Percentiles rank a stretch among this genome's conserved stretches.
Conservation (phyloP, 2,797 vertebrate species). For the Hypotaenidia philippensis region DNA sequence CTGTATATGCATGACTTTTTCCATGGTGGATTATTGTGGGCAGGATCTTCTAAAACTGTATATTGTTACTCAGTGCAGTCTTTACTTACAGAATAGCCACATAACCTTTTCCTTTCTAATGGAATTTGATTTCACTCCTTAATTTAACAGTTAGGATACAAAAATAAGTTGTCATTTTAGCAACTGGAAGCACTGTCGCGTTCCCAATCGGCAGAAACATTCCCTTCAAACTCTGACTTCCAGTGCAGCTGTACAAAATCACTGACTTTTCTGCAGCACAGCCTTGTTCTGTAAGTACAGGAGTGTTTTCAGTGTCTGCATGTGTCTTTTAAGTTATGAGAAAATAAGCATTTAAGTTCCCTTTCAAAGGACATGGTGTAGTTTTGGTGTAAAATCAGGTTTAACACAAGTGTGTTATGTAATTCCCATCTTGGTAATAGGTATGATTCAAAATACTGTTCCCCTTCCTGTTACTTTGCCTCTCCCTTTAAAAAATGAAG, state of each 20-base stretch:
- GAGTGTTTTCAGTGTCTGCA: fast-evolving
- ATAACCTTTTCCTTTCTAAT: neutral
- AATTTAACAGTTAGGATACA: neutral
- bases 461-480: neutral
- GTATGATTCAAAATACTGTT: neutral
- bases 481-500: neutral
- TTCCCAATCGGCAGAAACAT: neutral
- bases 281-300: neutral
- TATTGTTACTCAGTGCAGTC: neutral
- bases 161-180: neutral
- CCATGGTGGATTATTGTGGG: neutral
- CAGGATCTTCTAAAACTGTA: neutral
- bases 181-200: neutral
- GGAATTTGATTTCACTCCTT: neutral
- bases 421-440: neutral
- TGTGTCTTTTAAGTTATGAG: neutral
- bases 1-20: neutral
- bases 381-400: neutral
- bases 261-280: neutral
- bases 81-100: neutral
- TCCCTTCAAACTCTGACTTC: neutral
- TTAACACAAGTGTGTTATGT: neutral
- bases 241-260: neutral
- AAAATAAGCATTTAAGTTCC: neutral
- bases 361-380: neutral